These are phyloP conservation scores for Halcyon chelicuti DNA, from an alignment of 2,797 vertebrate genomes.

Conservation along the genomic window DNA sequence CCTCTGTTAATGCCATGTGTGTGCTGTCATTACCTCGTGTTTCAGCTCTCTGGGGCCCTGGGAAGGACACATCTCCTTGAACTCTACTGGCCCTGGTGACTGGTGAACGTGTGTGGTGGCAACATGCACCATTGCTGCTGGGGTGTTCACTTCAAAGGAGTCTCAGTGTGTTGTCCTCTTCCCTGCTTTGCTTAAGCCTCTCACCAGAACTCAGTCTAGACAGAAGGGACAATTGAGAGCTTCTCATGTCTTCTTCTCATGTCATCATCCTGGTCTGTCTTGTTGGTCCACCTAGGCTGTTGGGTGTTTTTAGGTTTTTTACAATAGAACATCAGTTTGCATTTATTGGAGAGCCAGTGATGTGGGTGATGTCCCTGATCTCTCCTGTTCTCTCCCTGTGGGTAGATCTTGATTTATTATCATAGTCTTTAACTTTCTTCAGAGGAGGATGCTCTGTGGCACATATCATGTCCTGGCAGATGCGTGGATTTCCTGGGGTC, in stretches of 20 bases:
- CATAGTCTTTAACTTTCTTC: background rate
- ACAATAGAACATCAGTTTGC: background rate
- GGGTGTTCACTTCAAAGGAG: background rate
- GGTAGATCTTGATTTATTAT: background rate
- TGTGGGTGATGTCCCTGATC: background rate
- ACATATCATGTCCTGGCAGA: background rate
- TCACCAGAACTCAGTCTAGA: background rate
- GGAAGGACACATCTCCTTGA: background rate
- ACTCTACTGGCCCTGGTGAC: background rate
- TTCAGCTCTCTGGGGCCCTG: background rate
- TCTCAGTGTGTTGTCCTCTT: background rate
- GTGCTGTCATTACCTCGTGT: fast-evolving
- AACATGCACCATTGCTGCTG: background rate
- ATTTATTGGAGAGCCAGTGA: background rate
- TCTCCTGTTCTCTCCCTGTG: background rate
- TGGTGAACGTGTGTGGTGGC: background rate
- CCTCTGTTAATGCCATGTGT: background rate
- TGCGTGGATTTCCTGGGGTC: background rate
- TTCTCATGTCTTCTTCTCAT: background rate
- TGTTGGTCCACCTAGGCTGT: background rate
- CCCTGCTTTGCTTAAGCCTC: background rate
- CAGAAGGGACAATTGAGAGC: background rate
- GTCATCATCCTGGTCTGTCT: background rate
- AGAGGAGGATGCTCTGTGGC: background rate
- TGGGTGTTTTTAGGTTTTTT: background rate